Evolutionary conservation across 2,888 invertebrate species (phyloP).

Genomic region (Clanis bilineata): DNA sequence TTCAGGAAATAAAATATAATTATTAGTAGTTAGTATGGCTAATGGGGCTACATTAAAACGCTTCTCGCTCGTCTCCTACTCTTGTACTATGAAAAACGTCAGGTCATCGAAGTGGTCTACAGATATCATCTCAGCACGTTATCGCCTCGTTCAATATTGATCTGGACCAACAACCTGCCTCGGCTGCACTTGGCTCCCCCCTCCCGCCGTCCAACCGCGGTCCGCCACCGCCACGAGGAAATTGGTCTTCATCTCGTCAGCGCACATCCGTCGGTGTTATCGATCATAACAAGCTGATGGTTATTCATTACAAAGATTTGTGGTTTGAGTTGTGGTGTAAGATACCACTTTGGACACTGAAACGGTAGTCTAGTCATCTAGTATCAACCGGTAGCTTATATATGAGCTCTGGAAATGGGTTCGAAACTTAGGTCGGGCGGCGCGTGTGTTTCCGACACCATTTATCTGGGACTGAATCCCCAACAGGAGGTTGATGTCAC

Average conservation of each 20-base stretch:
- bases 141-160: conserved; percentile 9
- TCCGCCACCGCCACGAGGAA: background rate
- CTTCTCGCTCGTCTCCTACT: background rate
- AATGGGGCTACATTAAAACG: too few species aligned
- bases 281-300: background rate
- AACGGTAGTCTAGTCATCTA: too few species aligned
- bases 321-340: background rate
- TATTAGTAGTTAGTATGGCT: too few species aligned
- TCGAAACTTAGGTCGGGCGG: too few species aligned
- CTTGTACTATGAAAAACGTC: conserved; percentile 8
- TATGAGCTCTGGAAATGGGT: too few species aligned
- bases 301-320: background rate
- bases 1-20: too few species aligned
- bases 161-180: background rate
- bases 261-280: background rate
- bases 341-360: background rate
- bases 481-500: too few species aligned
- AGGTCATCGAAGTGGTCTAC: conserved; percentile 10
- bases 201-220: background rate
- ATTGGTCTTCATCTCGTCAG: conserved; percentile 3
- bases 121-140: conserved; percentile 10
- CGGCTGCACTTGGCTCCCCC: background rate
- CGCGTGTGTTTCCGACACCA: too few species aligned
- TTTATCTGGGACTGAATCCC: too few species aligned
- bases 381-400: too few species aligned